Base-by-base conservation (phyloP, 2,113 vertebrate species). In the Paramisgurnus dabryanus region DNA sequence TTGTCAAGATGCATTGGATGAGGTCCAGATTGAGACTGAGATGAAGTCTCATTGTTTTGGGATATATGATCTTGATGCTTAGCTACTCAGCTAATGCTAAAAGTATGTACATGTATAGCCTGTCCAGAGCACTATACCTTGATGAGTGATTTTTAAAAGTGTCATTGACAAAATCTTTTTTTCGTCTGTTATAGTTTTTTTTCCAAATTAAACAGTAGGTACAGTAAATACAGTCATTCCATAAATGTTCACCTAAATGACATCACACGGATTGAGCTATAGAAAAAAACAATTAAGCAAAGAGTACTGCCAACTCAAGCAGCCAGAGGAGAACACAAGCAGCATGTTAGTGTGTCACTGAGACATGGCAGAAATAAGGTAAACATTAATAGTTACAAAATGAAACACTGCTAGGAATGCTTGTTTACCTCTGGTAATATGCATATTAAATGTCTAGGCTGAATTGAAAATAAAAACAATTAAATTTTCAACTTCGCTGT, bases 371-470 rank as follows among this genome's bases (percentile, higher is more conserved):
- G 83, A 82, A 90, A 85, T 90, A 92, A 93, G 91, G 91, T 92
- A 87, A 75, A 82, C 88, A 92, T 91, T 92, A 92, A 93, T 92
- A 88, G 89, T 71, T 91, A 92, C 92, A 93, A 94, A 93, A 86
- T 88, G 91, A 89, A 88, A 88, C 71, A 79, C 80, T 90, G 88
- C 87, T 90, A 70, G 57, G 67, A 86, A 89, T 86, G 80, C 88
- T 87, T 92, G 92, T 93, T 92, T 92, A 92, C 91, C 91, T 92
- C 92, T 91, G 91, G 91, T 91, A 86, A 94, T 88, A 92, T 91
- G 86, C 91, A 91, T 93, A 85, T 90, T 91, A 90, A 81, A 94
- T 91, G 89, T 88, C n/a, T 76, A 57, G 49, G 72, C 83, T 85
- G 81, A 89, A 87, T 89, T 88, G 57, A 68, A 87, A 92, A 89